These are phyloP conservation scores for Papilio aristodemus DNA, from an alignment of 1,140 invertebrate species.

Conservation along the genomic window DNA sequence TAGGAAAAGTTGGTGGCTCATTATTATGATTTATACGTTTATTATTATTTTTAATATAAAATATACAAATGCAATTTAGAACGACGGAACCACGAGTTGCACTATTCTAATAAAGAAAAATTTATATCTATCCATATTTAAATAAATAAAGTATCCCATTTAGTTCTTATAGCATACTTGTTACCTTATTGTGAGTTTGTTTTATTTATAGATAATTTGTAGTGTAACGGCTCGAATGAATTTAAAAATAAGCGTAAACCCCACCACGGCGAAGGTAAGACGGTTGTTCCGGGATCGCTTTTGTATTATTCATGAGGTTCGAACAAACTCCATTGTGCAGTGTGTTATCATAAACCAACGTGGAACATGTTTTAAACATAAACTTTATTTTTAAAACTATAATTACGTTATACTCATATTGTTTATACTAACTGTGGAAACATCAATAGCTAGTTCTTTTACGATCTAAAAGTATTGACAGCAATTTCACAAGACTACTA, in stretches of 20 bases:
- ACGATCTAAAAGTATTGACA: too few relatives aligned
- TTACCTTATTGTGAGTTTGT: too few relatives aligned
- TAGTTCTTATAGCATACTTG: too few relatives aligned
- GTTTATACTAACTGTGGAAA: background rate
- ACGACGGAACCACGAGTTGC: too few relatives aligned
- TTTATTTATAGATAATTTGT: background rate
- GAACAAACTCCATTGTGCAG: conserved; percentile 9
- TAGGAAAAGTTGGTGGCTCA: conserved; percentile 2
- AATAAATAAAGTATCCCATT: too few relatives aligned
- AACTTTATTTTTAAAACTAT: conserved; percentile 22
- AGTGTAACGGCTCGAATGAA: background rate
- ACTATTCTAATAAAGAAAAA: too few relatives aligned
- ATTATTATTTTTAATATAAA: too few relatives aligned
- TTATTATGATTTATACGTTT: background rate
- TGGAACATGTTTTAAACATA: conserved; percentile 19
- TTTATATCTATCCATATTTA: too few relatives aligned
- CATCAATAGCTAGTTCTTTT: background rate
- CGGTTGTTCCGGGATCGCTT: background rate
- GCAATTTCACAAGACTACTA: too few relatives aligned
- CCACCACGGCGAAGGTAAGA: background rate
- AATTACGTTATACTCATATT: background rate
- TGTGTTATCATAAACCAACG: conserved; percentile 6
- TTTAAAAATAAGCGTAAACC: background rate
- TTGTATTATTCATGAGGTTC: conserved; percentile 21
- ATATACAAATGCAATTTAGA: too few relatives aligned